Conservation (phyloP, 2,113 vertebrate species). For the Cettia cetti region DNA sequence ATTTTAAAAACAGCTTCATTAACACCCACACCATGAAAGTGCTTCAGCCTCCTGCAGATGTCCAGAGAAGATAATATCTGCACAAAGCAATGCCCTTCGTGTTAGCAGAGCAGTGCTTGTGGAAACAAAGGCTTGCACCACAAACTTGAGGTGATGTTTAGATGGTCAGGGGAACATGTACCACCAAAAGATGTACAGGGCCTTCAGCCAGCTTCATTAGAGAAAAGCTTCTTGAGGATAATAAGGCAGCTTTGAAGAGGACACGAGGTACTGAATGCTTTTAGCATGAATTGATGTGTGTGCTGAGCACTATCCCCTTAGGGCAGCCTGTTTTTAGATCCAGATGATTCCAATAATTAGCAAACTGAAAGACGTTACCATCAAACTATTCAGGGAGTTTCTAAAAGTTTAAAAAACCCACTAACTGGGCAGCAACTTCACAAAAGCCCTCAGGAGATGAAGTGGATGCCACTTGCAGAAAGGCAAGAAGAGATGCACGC, state of each 20-base stretch:
- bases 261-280: background rate
- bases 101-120: background rate
- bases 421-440: background rate
- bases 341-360: conserved; percentile 39
- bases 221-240: background rate
- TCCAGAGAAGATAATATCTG: background rate
- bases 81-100: background rate
- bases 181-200: background rate
- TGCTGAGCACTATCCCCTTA: background rate
- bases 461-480: background rate
- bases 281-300: background rate
- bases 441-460: background rate
- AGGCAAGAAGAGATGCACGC: background rate
- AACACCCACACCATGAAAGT: background rate
- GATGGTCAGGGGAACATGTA: background rate
- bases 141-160: background rate
- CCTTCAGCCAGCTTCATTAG: conserved; percentile 1
- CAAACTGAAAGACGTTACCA: background rate
- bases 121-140: background rate
- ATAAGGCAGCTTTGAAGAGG: background rate
- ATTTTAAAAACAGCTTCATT: background rate
- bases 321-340: conserved; percentile 27
- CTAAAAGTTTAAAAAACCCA: background rate
- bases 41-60: background rate
- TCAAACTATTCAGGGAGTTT: background rate